Base-by-base conservation (phyloP, 2,888 invertebrate species). In the Phyto melanocephala region DNA sequence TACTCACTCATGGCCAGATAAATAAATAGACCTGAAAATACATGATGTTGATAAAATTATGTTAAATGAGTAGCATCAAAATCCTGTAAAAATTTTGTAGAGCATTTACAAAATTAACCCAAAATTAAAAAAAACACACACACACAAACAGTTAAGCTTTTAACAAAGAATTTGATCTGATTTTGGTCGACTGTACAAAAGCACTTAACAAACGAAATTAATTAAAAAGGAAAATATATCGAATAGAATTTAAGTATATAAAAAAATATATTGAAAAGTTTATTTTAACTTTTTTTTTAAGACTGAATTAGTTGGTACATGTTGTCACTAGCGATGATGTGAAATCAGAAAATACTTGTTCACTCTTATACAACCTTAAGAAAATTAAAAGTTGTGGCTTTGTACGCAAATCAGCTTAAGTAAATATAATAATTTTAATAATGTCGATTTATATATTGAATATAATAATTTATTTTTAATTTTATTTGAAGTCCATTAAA, bases 1-100 rank as follows among this genome's bases (percentile, higher is more conserved):
- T 50, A 47, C 2, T 17, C 13, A 0, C 52, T 37, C 37, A 47
- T 37, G 60, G 22, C 10, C 37, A 52, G 2, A n/a, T 60, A 50
- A 50, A 60, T 60, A 37, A n/a, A 42, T 15, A 56, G 56, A 42
- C 52, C 11, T 37, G 3, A 62, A 50, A 40, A 40, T 33, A 40
- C 76, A 81, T 20, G 60, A 80, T 62, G 52, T 77, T 71, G 58
- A 67, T 42, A 67, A 76, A 71, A 75, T 80, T 70, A 70, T 70
- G 52, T 67, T 81, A 71, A 81, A 81, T 71, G 47, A 56, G 67
- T 50, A 81, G 62, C 67, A 72, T 81, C 60, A 77, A 67, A 77
- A 62, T 60, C 81, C 60, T 45, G 71, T 76, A 67, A 60, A 20
- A 60, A 60, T 60, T 42, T 76, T 35, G 50, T 10, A 45, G 58